Base-by-base conservation (phyloP, 2,797 vertebrate genomes). In the Dryobates pubescens region DNA sequence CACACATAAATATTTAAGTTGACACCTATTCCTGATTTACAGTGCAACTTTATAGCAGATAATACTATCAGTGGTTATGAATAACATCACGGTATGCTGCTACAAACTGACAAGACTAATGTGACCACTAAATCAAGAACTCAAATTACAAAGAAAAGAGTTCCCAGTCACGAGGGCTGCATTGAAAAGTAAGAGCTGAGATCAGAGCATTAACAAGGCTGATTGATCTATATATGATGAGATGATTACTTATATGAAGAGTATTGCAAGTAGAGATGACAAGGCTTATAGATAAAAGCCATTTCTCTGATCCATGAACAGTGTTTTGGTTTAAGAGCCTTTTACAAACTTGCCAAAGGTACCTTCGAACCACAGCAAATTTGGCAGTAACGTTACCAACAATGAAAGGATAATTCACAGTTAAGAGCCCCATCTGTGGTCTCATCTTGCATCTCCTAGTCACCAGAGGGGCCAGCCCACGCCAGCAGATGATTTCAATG, bases 191-290 rank as follows among this genome's bases (percentile, higher is more conserved):
- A 97, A 97, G 97, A 97, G 95, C 94, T 76, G 96, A 98, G 97
- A 98, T 98, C 97, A 98, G 97, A 97, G 96, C 92, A 82, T 97
- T 98, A 98, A 98, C 97, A 96, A 97, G 94, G 96, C 97, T 98
- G 98, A 98, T 97, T 98, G 98, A 98, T 98, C 97, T 98, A 96
- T 97, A 97, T 97, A 97, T 96, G 97, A 98, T 97, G 97, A 98
- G 97, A 97, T 98, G 97, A 97, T 98, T 98, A 97, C 97, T 98
- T 97, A 97, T 97, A 97, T 97, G 97, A 98, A 98, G 97, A 98
- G 97, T 97, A 98, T 96, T 97, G 97, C 88, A 93, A 97, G 96
- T 96, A 80, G 92, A 97, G 97, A 97, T 97, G 97, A 97, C 97
- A 98, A 97, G 96, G 94, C 95, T 97, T 98, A 97, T 96, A 97